Evolutionary conservation across 2,888 invertebrate species (phyloP).

Genomic region (Drosophila falleni): DNA sequence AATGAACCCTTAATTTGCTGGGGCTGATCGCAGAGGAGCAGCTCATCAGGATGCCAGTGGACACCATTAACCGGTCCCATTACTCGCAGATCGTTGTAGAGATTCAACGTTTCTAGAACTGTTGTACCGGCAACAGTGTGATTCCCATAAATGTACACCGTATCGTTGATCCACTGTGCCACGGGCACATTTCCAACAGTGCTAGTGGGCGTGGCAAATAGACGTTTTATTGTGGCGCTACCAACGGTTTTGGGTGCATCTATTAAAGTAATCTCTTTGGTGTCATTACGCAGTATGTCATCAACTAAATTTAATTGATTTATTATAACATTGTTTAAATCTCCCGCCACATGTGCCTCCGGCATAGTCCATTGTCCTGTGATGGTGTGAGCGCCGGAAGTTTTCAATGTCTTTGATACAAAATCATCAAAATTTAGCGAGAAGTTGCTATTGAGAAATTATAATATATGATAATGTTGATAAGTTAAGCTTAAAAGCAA

Average conservation of each 20-base stretch:
- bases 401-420: constrained; percentile 84
- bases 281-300: constrained; percentile 86
- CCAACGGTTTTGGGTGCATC: constrained; percentile 48
- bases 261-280: constrained; percentile 85
- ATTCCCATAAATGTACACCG: constrained; percentile 84
- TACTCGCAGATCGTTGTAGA: constrained; percentile 80
- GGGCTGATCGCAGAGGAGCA: constrained; percentile 79
- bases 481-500: not conserved
- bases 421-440: constrained; percentile 85
- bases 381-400: constrained; percentile 85
- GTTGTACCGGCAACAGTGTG: constrained; percentile 86
- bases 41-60: constrained; percentile 83
- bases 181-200: constrained; percentile 86
- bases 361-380: constrained; percentile 80
- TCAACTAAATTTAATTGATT: constrained; percentile 86
- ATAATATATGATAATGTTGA: not conserved
- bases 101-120: constrained; percentile 73
- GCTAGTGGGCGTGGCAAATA: constrained; percentile 80
- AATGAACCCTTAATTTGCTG: constrained; percentile 76
- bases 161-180: constrained; percentile 85
- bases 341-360: constrained; percentile 70
- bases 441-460: constrained; percentile 54
- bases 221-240: constrained; percentile 82
- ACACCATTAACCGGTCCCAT: constrained; percentile 84
- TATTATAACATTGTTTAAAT: constrained; percentile 83